Evolutionary conservation across 2,888 invertebrate genomes (phyloP).

Genomic region (Idaea straminata): DNA sequence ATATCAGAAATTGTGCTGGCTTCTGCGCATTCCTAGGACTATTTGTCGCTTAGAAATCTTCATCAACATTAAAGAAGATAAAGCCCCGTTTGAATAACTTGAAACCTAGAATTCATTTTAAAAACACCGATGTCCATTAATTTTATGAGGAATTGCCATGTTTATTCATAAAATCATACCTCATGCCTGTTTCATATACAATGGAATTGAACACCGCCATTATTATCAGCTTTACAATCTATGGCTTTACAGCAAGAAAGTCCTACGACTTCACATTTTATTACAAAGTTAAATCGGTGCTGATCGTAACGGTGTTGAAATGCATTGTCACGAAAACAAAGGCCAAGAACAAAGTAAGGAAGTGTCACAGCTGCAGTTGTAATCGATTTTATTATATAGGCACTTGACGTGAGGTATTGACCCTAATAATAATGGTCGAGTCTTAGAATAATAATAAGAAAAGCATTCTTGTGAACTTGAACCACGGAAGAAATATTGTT

Average conservation of each 20-base stretch:
- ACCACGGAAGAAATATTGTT: neutral
- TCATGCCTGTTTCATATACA: neutral
- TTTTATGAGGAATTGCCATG: no score
- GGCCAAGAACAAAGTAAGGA: conserved; percentile 53
- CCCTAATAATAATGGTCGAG: neutral
- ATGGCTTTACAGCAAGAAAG: neutral
- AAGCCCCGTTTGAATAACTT: no score
- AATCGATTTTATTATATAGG: conserved; percentile 20
- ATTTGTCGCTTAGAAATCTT: no score
- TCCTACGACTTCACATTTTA: neutral
- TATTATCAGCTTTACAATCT: conserved; percentile 14
- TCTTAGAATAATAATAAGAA: neutral
- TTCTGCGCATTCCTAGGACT: no score
- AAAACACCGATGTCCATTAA: no score
- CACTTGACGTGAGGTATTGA: neutral
- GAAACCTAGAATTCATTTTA: no score
- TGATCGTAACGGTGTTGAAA: conserved; percentile 30
- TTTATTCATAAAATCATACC: no score
- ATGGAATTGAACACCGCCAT: conserved; percentile 17
- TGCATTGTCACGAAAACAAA: conserved; percentile 56
- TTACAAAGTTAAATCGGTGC: neutral
- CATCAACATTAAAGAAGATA: no score
- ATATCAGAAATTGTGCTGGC: no score
- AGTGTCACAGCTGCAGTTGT: conserved; percentile 38
- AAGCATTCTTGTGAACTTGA: neutral